Percentiles rank a stretch among this genome's conserved stretches.
Conservation (phyloP, 2,113 vertebrate genomes). For the Cynopterus brachyotis region DNA sequence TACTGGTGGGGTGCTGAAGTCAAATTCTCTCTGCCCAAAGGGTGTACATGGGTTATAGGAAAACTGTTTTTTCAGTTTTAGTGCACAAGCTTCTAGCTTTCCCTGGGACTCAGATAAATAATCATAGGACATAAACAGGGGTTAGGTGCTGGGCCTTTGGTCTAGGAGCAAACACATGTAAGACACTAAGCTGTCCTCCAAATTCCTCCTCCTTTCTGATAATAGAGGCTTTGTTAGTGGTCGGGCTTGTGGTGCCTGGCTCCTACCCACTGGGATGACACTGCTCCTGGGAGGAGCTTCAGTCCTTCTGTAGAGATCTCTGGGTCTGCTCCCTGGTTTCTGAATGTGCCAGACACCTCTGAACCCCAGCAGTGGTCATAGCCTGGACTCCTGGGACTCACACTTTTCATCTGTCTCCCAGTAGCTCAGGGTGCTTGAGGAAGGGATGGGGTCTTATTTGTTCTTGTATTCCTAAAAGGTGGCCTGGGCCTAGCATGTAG, state of each 20-base stretch:
- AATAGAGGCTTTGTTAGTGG: slow-evolving; percentile 57
- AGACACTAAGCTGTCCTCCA: not conserved
- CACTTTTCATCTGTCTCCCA: not conserved
- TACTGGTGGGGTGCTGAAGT: not conserved
- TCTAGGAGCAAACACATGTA: not conserved
- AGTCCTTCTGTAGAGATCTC: not conserved
- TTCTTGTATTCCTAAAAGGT: not conserved
- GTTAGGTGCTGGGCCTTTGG: not conserved
- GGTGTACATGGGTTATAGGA: not conserved
- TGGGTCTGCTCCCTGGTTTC: not conserved
- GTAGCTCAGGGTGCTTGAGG: not conserved
- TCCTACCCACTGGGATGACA: slow-evolving; percentile 4
- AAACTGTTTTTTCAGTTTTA: not conserved
- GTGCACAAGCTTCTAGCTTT: not conserved
- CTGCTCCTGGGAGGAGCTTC: not conserved
- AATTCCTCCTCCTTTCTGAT: slow-evolving; percentile 11
- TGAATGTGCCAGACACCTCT: not conserved
- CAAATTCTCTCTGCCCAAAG: not conserved
- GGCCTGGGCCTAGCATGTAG: not conserved
- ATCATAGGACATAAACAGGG: not conserved
- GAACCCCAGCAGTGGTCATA: not conserved
- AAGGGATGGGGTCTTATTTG: not conserved
- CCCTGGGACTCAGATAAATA: not conserved
- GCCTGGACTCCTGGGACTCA: not conserved
- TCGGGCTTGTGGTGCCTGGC: slow-evolving; percentile 62